Conservation (phyloP, 2,888 invertebrate species). For the Zootermopsis nevadensis region DNA sequence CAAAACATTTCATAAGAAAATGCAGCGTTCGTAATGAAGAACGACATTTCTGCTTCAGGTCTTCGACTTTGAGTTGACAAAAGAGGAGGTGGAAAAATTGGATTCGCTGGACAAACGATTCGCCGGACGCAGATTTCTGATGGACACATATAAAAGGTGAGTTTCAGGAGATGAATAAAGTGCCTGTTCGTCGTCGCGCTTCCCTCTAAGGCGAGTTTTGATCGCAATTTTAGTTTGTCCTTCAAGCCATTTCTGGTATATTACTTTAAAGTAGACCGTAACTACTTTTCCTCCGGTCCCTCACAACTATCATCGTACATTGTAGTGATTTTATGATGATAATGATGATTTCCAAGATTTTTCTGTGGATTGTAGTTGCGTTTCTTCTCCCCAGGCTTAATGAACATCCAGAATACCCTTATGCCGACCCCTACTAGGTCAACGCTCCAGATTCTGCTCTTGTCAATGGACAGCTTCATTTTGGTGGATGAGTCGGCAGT, state of each 20-base stretch:
- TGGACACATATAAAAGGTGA: slow-evolving; percentile 74
- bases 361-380: not conserved
- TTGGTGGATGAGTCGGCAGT: no score
- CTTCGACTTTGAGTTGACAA: slow-evolving; percentile 76
- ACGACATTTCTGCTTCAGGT: slow-evolving; percentile 56
- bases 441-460: not conserved
- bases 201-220: no score
- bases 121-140: slow-evolving; percentile 77
- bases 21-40: not conserved
- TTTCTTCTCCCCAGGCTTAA: not conserved
- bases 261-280: no score
- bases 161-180: not conserved
- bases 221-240: no score
- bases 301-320: not conserved
- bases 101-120: slow-evolving; percentile 73
- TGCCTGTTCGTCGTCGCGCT: not conserved
- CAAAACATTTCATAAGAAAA: not conserved
- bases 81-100: slow-evolving; percentile 72
- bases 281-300: not conserved
- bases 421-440: not conserved
- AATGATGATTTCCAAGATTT: not conserved
- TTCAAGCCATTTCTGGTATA: no score
- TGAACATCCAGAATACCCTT: not conserved
- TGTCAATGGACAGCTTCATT: no score
- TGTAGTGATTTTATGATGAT: not conserved